Base-by-base conservation (phyloP, 2,888 invertebrate genomes). In the Calephelis perditalis region DNA sequence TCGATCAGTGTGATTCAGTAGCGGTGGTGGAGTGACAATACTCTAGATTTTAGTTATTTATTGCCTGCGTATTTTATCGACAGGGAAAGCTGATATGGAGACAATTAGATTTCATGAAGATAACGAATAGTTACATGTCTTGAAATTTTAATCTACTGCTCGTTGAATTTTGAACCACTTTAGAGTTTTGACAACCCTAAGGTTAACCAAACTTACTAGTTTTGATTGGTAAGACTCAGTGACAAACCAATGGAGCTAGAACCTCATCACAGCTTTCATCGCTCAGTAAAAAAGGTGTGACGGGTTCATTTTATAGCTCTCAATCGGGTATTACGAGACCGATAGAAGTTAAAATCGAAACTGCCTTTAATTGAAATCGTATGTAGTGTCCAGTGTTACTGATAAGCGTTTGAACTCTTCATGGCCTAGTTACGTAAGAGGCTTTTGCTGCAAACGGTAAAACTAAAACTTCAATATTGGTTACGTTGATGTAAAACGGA, bases 291-390 rank as follows among this genome's bases (percentile, higher is more conserved):
- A 68, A 64, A 67, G 64, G 72, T 62, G 65, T 64, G 67, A 65
- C 65, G 63, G 69, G 68, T 75, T 70, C 65, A 60, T 70, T 72
- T 62, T 73, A 65, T 82, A 82, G 54, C 36, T 54, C 54, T 54
- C 59, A 44, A 52, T 54, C 54, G 46, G 56, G 46, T 36, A 81
- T 77, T 78, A 74, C 73, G 74, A 75, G 75, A 78, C 72, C 74
- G 78, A 81, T 84, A 78, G 82, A 77, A 79, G 78, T 82, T 82
- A 76, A 83, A 82, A 81, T 79, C 78, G 78, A 82, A 84, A 79
- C 79, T 72, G 79, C 78, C 80, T 86, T 83, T 89, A 90, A 90
- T 90, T 89, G 89, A 89, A 87, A 86, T 89, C 84, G 82, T 87
- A 80, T 90, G 90, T 90, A 82, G 82, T 81, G 82, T 84, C 81